phyloP scores from a whole-genome alignment of 2,113 vertebrate species.

The Corythoichthys haematopterus region DNA sequence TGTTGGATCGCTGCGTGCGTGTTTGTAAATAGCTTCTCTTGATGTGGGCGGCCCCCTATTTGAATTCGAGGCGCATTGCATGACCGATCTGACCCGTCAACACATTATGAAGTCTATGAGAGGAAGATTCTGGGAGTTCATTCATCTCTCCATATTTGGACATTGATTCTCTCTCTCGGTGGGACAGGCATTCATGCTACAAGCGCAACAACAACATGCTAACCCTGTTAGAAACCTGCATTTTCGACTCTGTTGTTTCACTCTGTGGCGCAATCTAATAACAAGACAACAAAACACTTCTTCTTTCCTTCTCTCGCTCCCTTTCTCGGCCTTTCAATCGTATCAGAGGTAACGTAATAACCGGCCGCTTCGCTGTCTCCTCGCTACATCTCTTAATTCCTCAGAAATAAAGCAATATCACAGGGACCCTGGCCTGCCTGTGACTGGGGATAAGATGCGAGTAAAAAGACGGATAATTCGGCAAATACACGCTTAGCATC shows the following conservation, averaged over 20 bases:
- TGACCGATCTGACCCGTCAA: no score
- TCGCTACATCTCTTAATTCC: slow-evolving; percentile 72
- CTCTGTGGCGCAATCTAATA: slow-evolving; percentile 54
- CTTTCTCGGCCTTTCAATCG: slow-evolving; percentile 66
- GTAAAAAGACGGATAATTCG: slow-evolving; percentile 69
- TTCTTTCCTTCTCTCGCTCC: slow-evolving; percentile 26
- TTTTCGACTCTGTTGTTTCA: slow-evolving; percentile 61
- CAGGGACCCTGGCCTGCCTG: slow-evolving; percentile 63
- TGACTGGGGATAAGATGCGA: slow-evolving; percentile 69
- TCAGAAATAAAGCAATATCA: slow-evolving; percentile 74
- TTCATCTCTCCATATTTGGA: slow-evolving; percentile 56
- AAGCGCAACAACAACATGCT: slow-evolving; percentile 21
- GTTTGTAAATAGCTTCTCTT: no score
- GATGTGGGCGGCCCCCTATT: no score
- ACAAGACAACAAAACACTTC: neutral
- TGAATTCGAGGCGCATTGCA: no score
- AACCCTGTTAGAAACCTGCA: slow-evolving; percentile 66
- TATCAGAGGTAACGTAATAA: slow-evolving; percentile 73
- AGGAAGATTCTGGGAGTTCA: slow-evolving; percentile 53
- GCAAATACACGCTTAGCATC: slow-evolving; percentile 68
- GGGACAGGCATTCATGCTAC: slow-evolving; percentile 43
- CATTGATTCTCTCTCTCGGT: slow-evolving; percentile 53
- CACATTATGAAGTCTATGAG: neutral
- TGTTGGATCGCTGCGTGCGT: no score
- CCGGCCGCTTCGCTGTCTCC: slow-evolving; percentile 63